These are phyloP conservation scores for Rhabdomys pumilio DNA, from an alignment of 2,797 vertebrate species.

Conservation along the genomic window DNA sequence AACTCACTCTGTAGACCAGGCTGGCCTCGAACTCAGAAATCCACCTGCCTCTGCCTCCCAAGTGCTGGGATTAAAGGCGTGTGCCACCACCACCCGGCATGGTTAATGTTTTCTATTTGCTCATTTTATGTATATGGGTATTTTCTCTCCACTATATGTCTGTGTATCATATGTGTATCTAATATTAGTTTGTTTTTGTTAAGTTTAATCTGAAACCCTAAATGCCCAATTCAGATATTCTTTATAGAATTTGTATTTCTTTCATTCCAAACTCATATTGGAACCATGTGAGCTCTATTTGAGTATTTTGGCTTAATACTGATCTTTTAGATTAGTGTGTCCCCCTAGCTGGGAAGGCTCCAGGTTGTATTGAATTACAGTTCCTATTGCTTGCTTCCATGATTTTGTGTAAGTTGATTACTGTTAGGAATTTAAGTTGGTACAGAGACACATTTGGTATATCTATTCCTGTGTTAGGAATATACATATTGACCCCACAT, in stretches of 20 bases:
- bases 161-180: background rate
- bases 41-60: too few species aligned
- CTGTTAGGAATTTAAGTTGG: conserved; percentile 52
- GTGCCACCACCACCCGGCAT: too few species aligned
- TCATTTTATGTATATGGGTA: background rate
- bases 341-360: background rate
- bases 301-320: conserved; percentile 26
- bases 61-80: too few species aligned
- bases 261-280: conserved; percentile 22
- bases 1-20: too few species aligned
- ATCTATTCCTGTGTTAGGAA: background rate
- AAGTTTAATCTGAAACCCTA: conserved; percentile 50
- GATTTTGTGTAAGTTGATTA: conserved; percentile 41
- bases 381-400: conserved; percentile 44
- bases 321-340: conserved; percentile 19
- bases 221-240: background rate
- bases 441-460: conserved; percentile 46
- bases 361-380: conserved; percentile 32
- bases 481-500: background rate
- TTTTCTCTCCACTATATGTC: background rate
- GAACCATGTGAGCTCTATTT: background rate
- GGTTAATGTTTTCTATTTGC: conserved; percentile 49
- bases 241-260: conserved; percentile 47
- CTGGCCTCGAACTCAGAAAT: too few species aligned
- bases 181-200: conserved; percentile 44